A percentile compares a stretch with the other conserved stretches of the same genome.
phyloP scores from a whole-genome alignment of 2,888 invertebrate species.

The Dichetophora obliterata region DNA sequence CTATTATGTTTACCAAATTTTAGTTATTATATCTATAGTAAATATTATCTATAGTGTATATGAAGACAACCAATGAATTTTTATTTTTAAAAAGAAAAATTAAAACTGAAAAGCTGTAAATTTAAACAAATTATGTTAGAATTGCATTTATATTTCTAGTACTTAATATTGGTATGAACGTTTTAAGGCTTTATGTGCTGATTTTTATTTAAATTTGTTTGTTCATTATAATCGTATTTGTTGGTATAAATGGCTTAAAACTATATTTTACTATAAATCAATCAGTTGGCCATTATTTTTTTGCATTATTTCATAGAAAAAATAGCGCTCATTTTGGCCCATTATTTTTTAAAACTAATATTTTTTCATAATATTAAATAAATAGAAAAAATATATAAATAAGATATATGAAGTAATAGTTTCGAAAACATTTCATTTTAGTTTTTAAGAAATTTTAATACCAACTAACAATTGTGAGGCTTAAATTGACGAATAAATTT shows the following conservation, averaged over 20 bases:
- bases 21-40: not conserved
- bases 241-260: not conserved
- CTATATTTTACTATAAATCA: no score
- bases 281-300: no score
- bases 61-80: slow-evolving; percentile 10
- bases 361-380: no score
- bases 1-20: slow-evolving; percentile 26
- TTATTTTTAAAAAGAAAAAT: not conserved
- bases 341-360: no score
- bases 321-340: no score
- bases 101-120: not conserved
- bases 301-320: no score
- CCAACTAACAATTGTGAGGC: not conserved
- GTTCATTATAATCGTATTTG: not conserved
- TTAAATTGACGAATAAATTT: not conserved
- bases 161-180: not conserved
- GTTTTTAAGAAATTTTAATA: not conserved
- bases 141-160: slow-evolving; percentile 7
- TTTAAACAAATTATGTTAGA: not conserved
- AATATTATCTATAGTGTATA: slow-evolving; percentile 12
- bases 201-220: not conserved
- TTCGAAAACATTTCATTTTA: not conserved
- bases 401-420: no score
- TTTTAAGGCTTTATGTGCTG: not conserved
- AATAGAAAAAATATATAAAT: no score